Evolutionary conservation across 2,113 vertebrate genomes (phyloP), one percentile per base, ranked within the genome.

Genomic region (Toxotes chatareus): DNA sequence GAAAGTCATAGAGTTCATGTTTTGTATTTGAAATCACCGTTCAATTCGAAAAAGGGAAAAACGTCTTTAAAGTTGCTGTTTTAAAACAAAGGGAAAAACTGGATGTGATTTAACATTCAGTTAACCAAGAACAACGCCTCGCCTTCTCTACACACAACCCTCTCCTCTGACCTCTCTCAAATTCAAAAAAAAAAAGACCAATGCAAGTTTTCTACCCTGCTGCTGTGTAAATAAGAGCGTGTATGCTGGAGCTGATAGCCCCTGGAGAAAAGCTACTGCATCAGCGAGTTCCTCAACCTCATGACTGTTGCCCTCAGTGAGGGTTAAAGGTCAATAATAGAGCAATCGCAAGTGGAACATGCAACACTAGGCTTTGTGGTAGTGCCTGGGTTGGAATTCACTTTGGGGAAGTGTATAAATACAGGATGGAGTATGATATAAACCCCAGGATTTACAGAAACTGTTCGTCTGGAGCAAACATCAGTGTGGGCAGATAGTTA

Each of bases 271-370:
- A 87, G 76, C 64, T 76, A 57, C 75, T 40, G 67, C 73, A 67
- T 92, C 88, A 86, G 84, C 82, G 32, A 63, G 47, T 86, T 88
- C 75, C 67, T 66, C 49, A 56, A 73, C 32, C 61, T 74, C 44
- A 7, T 27, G 77, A 71, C 71, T 62, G 49, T 8, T 66, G 72
- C 34, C 74, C 80, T 76, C 17, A 1, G 38, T 23, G 16, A 60
- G 32, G 72, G 80, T 68, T 51, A 79, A 61, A 86, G 82, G 85
- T 88, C 79, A 82, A 83, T 72, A 49, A 89, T 42, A 55, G 60
- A 86, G 82, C 60, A 64, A 53, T 62, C 2, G 3, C 60, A 53
- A 80, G 53, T 68, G 55, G 46, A 76, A 76, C 21, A 67, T 70
- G 51, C n/a, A 76, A 59, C 66, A 23, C 38, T 9, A 19, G 73